Evolutionary conservation across 2,113 vertebrate species (phyloP).

Genomic region (Vireo altiloquus): DNA sequence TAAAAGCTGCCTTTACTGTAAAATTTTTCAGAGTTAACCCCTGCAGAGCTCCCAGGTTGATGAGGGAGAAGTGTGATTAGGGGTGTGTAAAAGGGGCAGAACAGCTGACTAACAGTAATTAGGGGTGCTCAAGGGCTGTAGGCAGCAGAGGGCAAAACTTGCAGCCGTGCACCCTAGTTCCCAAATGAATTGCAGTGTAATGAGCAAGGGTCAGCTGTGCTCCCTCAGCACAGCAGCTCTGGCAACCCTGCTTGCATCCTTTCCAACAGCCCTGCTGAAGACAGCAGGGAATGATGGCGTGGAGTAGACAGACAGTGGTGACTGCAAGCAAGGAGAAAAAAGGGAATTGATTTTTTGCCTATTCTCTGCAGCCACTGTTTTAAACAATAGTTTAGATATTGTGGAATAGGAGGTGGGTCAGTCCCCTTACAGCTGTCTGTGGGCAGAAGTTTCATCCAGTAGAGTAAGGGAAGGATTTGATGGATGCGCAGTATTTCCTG

Average conservation of each 20-base stretch:
- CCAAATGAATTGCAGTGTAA: not conserved
- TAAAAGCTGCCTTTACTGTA: constrained; percentile 41
- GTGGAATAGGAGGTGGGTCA: not conserved
- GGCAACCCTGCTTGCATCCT: not conserved
- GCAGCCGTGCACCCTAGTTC: not conserved
- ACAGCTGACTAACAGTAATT: not conserved
- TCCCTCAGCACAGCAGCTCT: not conserved
- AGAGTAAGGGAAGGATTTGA: not conserved
- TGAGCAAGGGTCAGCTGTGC: not conserved
- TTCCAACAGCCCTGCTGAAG: not conserved
- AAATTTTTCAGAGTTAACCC: constrained; percentile 36
- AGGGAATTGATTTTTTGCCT: not conserved
- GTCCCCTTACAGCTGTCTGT: not conserved
- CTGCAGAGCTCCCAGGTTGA: constrained; percentile 14
- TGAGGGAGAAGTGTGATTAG: constrained; percentile 12
- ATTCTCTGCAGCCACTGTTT: not conserved
- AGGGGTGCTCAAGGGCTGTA: not conserved
- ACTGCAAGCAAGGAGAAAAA: not conserved
- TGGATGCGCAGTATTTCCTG: not conserved
- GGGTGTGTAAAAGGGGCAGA: not conserved
- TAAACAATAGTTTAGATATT: not conserved
- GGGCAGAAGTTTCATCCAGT: not conserved
- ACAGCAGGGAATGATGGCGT: not conserved
- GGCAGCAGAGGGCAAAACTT: not conserved
- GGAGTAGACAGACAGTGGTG: not conserved